phyloP scores from a whole-genome alignment of 2,888 invertebrate genomes.

The Scelioninae gen. 1 region DNA sequence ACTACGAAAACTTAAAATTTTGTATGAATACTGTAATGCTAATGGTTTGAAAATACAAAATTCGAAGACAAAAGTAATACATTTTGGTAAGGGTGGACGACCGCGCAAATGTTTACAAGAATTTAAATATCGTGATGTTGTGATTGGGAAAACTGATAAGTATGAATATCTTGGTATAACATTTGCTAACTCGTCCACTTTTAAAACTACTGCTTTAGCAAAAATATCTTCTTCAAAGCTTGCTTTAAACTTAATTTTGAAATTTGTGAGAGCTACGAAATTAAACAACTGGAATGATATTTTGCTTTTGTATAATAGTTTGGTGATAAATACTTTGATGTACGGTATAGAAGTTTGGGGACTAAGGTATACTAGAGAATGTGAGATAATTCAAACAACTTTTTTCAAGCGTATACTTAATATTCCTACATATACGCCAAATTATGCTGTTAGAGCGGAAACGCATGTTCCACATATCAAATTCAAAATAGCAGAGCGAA shows the following conservation, averaged over 20 bases:
- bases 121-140: background rate
- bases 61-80: background rate
- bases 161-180: background rate
- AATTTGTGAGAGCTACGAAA: no score
- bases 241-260: background rate
- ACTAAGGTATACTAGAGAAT: no score
- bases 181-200: background rate
- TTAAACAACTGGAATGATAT: background rate
- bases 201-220: background rate
- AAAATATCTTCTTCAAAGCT: background rate
- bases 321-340: background rate
- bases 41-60: background rate
- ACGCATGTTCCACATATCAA: no score
- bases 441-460: no score
- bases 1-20: background rate
- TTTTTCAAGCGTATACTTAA: no score
- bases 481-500: no score
- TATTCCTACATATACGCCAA: no score
- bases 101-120: background rate
- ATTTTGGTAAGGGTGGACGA: background rate
- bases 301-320: background rate
- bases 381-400: no score
- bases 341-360: background rate
- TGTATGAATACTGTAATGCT: background rate
- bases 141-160: background rate